These are phyloP conservation scores for Tortrix viridana DNA, from an alignment of 2,888 invertebrate species.

Conservation along the genomic window DNA sequence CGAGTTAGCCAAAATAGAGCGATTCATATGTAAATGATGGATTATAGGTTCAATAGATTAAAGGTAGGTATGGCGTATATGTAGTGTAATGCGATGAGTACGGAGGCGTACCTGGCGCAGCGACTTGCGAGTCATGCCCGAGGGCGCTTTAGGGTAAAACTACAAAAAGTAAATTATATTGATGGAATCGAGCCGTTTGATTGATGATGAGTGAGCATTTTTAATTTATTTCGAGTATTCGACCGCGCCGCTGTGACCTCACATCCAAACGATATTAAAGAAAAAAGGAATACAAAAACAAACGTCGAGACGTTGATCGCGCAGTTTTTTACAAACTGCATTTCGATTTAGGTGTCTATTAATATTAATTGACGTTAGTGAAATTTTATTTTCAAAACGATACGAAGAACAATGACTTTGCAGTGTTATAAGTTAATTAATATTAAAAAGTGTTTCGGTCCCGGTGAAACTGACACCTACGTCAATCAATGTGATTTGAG, in stretches of 20 bases:
- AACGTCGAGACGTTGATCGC: slow-evolving; percentile 41
- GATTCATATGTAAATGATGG: slow-evolving; percentile 26
- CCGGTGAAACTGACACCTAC: slow-evolving; percentile 43
- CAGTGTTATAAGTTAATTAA: slow-evolving; percentile 52
- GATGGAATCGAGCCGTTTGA: slow-evolving; percentile 83
- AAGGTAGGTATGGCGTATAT: slow-evolving; percentile 3
- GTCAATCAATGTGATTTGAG: slow-evolving; percentile 28
- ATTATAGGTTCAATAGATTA: background rate
- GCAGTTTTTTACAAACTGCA: slow-evolving; percentile 52
- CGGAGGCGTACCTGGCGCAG: slow-evolving; percentile 65
- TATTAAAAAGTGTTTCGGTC: slow-evolving; percentile 54
- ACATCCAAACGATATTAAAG: slow-evolving; percentile 52
- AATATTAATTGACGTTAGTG: slow-evolving; percentile 71
- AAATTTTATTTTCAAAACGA: slow-evolving; percentile 52
- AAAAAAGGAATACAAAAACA: slow-evolving; percentile 48
- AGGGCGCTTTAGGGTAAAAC: slow-evolving; percentile 80
- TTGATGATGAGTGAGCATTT: slow-evolving; percentile 83
- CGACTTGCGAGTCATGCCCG: slow-evolving; percentile 73
- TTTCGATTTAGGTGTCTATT: slow-evolving; percentile 66
- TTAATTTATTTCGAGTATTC: slow-evolving; percentile 83
- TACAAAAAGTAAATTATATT: slow-evolving; percentile 84
- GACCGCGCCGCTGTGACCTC: slow-evolving; percentile 64
- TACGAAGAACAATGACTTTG: slow-evolving; percentile 70
- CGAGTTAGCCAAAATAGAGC: slow-evolving; percentile 22
- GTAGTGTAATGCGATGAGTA: slow-evolving; percentile 6